These are phyloP conservation scores for Bos indicus DNA, from an alignment of 2,113 vertebrate species.

Conservation along the genomic window DNA sequence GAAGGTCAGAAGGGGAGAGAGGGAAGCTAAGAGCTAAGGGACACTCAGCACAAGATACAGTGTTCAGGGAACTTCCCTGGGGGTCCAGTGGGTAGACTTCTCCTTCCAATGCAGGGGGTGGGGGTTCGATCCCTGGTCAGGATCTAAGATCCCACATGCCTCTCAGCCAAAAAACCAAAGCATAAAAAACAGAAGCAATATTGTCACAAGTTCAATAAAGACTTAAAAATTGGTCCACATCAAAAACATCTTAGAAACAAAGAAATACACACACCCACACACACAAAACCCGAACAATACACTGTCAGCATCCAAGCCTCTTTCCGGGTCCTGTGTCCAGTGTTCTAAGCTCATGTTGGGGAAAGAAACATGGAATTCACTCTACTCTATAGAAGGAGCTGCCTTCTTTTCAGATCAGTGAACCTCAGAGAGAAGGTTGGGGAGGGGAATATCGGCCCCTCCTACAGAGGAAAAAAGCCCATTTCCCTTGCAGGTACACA, in stretches of 20 bases:
- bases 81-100: neutral
- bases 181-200: neutral
- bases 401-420: neutral
- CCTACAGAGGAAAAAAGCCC: neutral
- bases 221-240: neutral
- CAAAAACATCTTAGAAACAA: neutral
- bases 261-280: neutral
- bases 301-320: neutral
- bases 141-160: neutral
- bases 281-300: neutral
- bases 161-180: neutral
- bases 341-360: neutral
- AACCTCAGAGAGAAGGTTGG: neutral
- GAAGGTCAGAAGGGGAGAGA: neutral
- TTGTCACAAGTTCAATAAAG: neutral
- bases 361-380: neutral
- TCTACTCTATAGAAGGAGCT: neutral
- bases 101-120: neutral
- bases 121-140: neutral
- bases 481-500: neutral
- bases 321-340: neutral
- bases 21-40: neutral
- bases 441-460: neutral
- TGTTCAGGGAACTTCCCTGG: neutral
- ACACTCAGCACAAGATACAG: neutral